These are phyloP conservation scores for Clarias pachynema DNA, from an alignment of 2,797 vertebrate species.

Conservation along the genomic window DNA sequence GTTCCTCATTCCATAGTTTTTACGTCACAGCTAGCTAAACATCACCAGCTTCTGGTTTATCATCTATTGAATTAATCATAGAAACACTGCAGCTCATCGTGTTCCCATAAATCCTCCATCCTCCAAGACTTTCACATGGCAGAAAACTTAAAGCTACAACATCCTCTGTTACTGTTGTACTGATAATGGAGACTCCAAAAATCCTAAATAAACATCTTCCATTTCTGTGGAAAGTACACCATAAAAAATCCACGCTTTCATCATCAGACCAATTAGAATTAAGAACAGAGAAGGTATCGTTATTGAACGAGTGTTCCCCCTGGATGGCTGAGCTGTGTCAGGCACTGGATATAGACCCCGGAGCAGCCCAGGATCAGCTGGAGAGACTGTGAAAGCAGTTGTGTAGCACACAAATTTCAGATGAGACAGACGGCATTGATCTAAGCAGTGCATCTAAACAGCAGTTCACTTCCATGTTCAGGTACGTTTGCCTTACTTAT, in stretches of 20 bases:
- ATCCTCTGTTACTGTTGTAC: background rate
- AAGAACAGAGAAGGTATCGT: background rate
- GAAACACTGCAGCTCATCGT: background rate
- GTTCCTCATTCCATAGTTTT: background rate
- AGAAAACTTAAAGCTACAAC: background rate
- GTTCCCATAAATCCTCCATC: background rate
- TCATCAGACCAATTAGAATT: background rate
- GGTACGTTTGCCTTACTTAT: too few species aligned
- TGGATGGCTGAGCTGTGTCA: background rate
- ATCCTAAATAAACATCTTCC: background rate
- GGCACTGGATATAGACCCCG: background rate
- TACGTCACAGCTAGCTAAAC: background rate
- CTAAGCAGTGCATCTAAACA: too few species aligned
- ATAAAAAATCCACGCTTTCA: background rate
- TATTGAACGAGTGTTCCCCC: background rate
- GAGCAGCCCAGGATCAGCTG: background rate
- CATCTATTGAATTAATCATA: background rate
- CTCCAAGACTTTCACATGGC: background rate
- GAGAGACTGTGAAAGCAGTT: background rate
- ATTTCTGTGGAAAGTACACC: background rate
- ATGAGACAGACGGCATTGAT: too few species aligned
- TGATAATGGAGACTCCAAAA: background rate
- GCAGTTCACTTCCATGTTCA: too few species aligned
- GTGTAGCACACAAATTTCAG: too few species aligned
- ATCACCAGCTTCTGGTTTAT: background rate